A percentile compares a stretch with the other conserved stretches of the same genome.
Evolutionary conservation across 2,113 vertebrate genomes (phyloP).

Genomic region (Callopanchax toddi): DNA sequence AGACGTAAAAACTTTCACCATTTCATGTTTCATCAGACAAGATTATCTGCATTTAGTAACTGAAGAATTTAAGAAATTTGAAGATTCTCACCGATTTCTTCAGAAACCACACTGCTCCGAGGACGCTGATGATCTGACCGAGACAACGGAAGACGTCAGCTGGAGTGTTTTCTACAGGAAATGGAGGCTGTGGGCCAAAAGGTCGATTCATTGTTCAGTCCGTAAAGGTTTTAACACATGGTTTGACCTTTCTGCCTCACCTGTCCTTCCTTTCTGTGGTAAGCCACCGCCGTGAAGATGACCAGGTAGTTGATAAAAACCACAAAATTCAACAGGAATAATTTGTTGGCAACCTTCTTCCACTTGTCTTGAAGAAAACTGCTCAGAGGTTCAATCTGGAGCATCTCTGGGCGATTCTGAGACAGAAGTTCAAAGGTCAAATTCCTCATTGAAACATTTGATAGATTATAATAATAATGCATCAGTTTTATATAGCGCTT

Average conservation of each 20-base stretch:
- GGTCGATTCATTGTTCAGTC: too few relatives aligned
- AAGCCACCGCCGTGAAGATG: conserved; percentile 82
- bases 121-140: conserved; percentile 83
- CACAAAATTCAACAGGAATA: conserved; percentile 85
- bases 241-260: conserved; percentile 41
- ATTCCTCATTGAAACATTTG: too few relatives aligned
- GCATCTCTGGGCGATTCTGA: conserved; percentile 87
- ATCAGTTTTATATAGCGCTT: too few relatives aligned
- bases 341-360: conserved; percentile 77
- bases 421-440: not conserved
- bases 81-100: conserved; percentile 82
- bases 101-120: conserved; percentile 86
- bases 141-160: conserved; percentile 76
- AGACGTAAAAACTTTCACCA: not conserved
- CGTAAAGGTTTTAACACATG: not conserved
- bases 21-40: not conserved
- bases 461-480: too few relatives aligned
- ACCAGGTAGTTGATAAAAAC: conserved; percentile 81
- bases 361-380: conserved; percentile 86
- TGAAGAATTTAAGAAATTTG: not conserved
- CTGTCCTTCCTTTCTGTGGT: conserved; percentile 79
- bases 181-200: conserved; percentile 79
- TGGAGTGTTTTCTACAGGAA: conserved; percentile 65
- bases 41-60: not conserved
- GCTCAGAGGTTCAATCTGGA: conserved; percentile 85